Base-by-base conservation (phyloP, 2,797 vertebrate genomes). In the Lateolabrax maculatus region DNA sequence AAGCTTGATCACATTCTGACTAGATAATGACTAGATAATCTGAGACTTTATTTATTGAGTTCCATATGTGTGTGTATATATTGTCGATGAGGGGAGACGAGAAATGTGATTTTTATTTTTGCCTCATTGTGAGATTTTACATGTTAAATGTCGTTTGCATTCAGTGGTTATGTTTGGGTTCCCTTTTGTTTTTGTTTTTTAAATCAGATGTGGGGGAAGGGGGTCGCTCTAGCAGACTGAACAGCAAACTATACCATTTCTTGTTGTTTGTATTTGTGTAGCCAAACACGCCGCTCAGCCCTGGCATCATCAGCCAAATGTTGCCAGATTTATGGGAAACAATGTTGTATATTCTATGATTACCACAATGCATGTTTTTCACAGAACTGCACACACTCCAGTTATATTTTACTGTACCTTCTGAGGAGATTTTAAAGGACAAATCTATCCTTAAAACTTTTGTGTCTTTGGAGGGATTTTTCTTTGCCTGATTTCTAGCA, bases 31-130 rank as follows among this genome's bases (percentile, higher is more conserved):
- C 79, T 69, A 87, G 52, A 80, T 5, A 5, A 87, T 87, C 75
- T 55, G 80, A 90, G 65, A 90, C 85, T 92, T 86, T 96, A 96
- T 97, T 97, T 97, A 96, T 97, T 96, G 91, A 90, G 88, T 91
- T 95, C 83, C 89, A 93, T 92, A 85, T 94, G 90, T 95, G 25
- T 53, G 9, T 90, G 88, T 93, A 18, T 34, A 43, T 93, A 71
- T 31, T 81, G 73, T 82, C 16, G 7, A 73, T 69, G 51, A 37
- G 3, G n/a, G 27, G 16, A 60, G 44, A 21, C 12, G 53, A 46
- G 43, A 80, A 71, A 60, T 83, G 48, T 68, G 56, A 73, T 83
- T 65, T 86, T 84, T 77, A 43, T 70, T 79, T n/a, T 89, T 65
- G 87, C 70, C 83, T 79, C 39, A 31, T 81, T 80, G 58, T 80